Percentiles rank a stretch among this genome's conserved stretches.
phyloP scores from a whole-genome alignment of 2,888 invertebrate genomes.

The Anthoptus insignis region DNA sequence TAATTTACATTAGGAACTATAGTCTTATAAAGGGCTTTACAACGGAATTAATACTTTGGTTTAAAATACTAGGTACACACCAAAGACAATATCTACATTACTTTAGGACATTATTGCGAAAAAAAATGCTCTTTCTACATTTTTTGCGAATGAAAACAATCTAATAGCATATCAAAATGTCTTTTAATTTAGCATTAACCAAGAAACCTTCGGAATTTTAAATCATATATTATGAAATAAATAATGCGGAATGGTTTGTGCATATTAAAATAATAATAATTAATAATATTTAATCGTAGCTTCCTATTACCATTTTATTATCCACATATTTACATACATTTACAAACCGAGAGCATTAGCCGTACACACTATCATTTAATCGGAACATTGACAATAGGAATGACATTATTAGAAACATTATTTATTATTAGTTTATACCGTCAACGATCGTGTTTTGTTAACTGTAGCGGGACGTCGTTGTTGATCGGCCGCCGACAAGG shows the following conservation, averaged over 20 bases:
- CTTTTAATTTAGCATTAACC: neutral
- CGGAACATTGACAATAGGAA: slow-evolving; percentile 72
- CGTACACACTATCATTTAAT: slow-evolving; percentile 66
- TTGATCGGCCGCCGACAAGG: slow-evolving; percentile 69
- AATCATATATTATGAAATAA: slow-evolving; percentile 39
- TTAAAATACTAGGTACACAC: slow-evolving; percentile 52
- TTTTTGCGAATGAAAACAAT: too few species aligned
- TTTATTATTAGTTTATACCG: slow-evolving; percentile 53
- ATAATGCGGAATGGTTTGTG: slow-evolving; percentile 65
- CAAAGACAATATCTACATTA: slow-evolving; percentile 46
- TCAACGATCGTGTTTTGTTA: slow-evolving; percentile 91
- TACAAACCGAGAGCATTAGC: slow-evolving; percentile 73
- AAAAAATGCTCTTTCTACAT: neutral
- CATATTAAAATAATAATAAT: slow-evolving; percentile 65
- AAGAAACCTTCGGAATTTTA: slow-evolving; percentile 8
- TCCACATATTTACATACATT: slow-evolving; percentile 79
- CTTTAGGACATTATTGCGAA: too few species aligned
- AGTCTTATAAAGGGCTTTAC: slow-evolving; percentile 59
- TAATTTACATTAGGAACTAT: slow-evolving; percentile 67
- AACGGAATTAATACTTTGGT: slow-evolving; percentile 70
- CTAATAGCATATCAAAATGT: too few species aligned
- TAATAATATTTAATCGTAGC: slow-evolving; percentile 54
- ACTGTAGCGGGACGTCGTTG: slow-evolving; percentile 89
- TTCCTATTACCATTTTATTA: slow-evolving; percentile 71
- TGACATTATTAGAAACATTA: too few species aligned